A percentile compares a stretch with the other conserved stretches of the same genome.
Conservation (phyloP, 2,113 vertebrate genomes). For the Planiliza haematocheilus region DNA sequence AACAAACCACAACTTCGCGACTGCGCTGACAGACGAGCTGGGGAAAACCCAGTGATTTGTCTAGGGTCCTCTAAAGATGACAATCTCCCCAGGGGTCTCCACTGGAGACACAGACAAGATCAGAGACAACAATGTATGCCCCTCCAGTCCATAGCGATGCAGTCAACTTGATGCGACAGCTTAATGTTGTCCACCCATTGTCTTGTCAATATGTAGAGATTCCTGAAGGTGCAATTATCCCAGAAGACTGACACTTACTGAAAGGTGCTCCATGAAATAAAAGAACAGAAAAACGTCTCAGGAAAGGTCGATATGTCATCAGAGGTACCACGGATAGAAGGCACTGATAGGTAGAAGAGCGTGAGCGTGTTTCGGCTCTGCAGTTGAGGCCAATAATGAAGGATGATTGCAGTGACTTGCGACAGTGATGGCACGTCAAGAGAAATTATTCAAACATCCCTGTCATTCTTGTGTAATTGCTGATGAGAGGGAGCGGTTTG, state of each 20-base stretch:
- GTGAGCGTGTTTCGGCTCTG: not conserved
- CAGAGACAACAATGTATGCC: conserved; percentile 16
- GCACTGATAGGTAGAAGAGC: conserved; percentile 14
- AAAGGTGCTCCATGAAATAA: not conserved
- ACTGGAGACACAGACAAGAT: conserved; percentile 27
- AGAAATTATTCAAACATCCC: conserved; percentile 56
- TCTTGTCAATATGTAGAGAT: conserved; percentile 41
- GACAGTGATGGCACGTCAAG: conserved; percentile 51
- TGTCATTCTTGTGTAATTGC: conserved; percentile 70
- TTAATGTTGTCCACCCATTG: conserved; percentile 47
- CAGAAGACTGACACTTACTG: conserved; percentile 29
- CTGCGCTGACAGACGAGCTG: conserved; percentile 28
- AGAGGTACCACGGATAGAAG: conserved; percentile 6
- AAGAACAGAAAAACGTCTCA: not conserved
- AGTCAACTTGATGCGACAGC: conserved; percentile 42
- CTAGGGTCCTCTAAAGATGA: conserved; percentile 41
- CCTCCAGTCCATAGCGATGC: not conserved
- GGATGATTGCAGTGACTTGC: conserved; percentile 44
- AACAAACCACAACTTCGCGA: conserved; percentile 45
- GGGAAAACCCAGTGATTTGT: conserved; percentile 59
- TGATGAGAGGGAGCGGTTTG: conserved; percentile 46
- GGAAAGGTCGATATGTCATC: not conserved
- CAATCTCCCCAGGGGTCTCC: conserved; percentile 9
- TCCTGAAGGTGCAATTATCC: conserved; percentile 42
- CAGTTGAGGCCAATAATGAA: conserved; percentile 34